Conservation (phyloP, 1,140 invertebrate genomes). For the Eulimnadia texana region DNA sequence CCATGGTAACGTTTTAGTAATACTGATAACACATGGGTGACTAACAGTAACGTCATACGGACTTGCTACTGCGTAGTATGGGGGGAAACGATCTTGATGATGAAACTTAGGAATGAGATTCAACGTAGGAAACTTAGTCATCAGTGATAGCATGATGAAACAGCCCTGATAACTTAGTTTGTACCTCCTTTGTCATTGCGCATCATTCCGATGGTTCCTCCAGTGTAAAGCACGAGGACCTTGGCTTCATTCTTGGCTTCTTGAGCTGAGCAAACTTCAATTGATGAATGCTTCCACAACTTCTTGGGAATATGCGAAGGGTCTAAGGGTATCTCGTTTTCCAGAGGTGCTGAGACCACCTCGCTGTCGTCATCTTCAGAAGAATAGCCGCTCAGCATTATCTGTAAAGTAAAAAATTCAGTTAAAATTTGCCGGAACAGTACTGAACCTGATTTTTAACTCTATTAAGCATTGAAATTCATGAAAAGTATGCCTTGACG, state of each 20-base stretch:
- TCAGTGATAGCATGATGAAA: too few species aligned
- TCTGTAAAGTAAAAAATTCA: not conserved
- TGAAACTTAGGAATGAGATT: too few species aligned
- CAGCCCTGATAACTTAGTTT: constrained; percentile 5
- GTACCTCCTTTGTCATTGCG: constrained; percentile 53
- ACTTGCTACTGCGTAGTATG: too few species aligned
- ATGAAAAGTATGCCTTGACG: too few species aligned
- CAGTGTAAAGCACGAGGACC: constrained; percentile 42
- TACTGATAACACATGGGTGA: too few species aligned
- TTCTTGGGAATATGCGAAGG: constrained; percentile 10
- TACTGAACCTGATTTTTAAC: too few species aligned
- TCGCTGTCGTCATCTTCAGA: constrained; percentile 1
- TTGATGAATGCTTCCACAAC: constrained; percentile 2
- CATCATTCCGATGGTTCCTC: constrained; percentile 80
- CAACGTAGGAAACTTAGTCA: too few species aligned
- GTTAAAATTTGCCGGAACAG: not conserved
- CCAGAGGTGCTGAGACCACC: not conserved
- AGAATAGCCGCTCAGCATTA: not conserved
- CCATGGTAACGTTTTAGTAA: too few species aligned
- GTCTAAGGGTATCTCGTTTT: not conserved
- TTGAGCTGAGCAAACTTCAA: constrained; percentile 7
- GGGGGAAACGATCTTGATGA: too few species aligned
- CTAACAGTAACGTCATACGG: too few species aligned
- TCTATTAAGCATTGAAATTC: too few species aligned
- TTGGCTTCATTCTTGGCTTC: constrained; percentile 31